These are phyloP conservation scores for Cyanocitta stelleri DNA, from an alignment of 2,113 vertebrate species.

Conservation along the genomic window DNA sequence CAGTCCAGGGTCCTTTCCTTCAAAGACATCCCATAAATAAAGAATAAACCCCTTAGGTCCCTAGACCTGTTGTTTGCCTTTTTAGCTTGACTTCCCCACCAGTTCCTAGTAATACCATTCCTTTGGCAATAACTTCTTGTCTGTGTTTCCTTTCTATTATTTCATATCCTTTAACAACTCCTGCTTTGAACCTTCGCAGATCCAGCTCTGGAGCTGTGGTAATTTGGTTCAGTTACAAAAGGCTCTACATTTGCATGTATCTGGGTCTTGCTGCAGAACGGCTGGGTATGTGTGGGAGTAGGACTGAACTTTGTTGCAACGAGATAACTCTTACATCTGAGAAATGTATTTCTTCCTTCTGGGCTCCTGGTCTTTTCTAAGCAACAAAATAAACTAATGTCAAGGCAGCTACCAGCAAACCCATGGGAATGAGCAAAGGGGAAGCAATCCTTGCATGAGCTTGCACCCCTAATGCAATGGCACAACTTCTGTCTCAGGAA, in stretches of 20 bases:
- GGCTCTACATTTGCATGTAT: constrained; percentile 33
- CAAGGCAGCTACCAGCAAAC: not conserved
- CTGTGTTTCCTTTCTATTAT: not conserved
- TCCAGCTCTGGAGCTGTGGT: not conserved
- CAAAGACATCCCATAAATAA: constrained; percentile 18
- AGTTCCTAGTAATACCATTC: not conserved
- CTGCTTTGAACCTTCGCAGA: constrained; percentile 20
- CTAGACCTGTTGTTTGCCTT: not conserved
- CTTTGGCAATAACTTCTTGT: not conserved
- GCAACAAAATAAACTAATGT: not conserved
- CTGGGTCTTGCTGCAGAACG: constrained; percentile 4
- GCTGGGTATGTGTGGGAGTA: constrained; percentile 3
- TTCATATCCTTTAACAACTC: not conserved
- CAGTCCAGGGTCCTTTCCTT: not conserved
- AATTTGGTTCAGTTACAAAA: constrained; percentile 30
- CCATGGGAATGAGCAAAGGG: not conserved
- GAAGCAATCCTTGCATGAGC: not conserved
- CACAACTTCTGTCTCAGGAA: not conserved
- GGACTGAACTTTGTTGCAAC: constrained; percentile 5
- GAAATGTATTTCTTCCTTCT: not conserved
- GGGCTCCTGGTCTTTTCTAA: not conserved
- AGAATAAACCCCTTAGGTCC: not conserved
- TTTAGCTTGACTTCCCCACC: not conserved
- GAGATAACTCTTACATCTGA: not conserved
- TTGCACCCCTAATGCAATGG: not conserved